Conservation (phyloP, 2,113 vertebrate species). For the Oncorhynchus kisutch region DNA sequence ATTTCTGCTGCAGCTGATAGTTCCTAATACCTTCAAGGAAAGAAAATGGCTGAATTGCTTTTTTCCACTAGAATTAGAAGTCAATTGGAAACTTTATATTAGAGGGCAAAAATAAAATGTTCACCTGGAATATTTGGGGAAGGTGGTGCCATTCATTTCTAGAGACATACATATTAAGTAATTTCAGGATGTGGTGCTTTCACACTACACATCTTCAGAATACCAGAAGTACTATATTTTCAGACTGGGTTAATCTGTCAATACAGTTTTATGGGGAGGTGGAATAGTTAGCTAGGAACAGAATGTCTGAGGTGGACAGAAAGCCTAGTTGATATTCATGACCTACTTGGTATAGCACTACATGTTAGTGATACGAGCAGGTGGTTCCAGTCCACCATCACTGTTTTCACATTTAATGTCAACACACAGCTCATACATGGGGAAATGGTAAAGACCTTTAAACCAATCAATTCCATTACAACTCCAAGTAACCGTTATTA, state of each 20-base stretch:
- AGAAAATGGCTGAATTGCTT: slow-evolving; percentile 63
- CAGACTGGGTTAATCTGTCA: background rate
- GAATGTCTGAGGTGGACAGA: background rate
- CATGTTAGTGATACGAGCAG: background rate
- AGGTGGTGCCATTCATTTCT: slow-evolving; percentile 44
- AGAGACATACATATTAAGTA: slow-evolving; percentile 34
- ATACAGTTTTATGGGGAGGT: background rate
- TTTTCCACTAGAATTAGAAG: slow-evolving; percentile 59
- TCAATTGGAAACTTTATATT: slow-evolving; percentile 57
- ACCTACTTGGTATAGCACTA: background rate
- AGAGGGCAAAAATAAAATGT: slow-evolving; percentile 46
- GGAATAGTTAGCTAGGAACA: background rate
- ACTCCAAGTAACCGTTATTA: background rate
- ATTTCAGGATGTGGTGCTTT: background rate
- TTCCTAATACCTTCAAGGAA: slow-evolving; percentile 48
- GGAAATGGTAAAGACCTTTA: background rate
- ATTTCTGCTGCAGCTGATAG: slow-evolving; percentile 54
- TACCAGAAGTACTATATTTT: background rate
- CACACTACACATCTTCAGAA: background rate
- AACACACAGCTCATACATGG: too few relatives aligned
- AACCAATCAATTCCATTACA: background rate
- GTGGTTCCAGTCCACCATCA: background rate
- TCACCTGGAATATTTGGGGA: slow-evolving; percentile 51
- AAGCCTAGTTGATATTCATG: background rate
- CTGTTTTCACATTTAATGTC: background rate